These are phyloP conservation scores for Bucorvus abyssinicus DNA, from an alignment of 2,797 vertebrate species.

Conservation along the genomic window DNA sequence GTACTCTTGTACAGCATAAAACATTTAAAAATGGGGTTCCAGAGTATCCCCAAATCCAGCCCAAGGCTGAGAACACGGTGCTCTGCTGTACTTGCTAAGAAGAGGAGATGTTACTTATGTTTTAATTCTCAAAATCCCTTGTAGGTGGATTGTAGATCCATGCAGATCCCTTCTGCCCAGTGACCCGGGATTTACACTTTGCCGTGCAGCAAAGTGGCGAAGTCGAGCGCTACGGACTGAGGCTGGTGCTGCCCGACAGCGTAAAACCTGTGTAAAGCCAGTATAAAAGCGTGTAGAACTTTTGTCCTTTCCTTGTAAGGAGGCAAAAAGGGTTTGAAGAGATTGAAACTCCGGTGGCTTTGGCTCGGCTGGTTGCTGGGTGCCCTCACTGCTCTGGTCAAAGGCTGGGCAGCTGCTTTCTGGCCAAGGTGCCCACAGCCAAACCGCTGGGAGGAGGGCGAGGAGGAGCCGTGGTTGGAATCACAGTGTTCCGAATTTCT, in stretches of 20 bases:
- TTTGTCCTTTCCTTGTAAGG: neutral
- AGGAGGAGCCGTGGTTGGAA: fast-evolving
- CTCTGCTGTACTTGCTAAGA: neutral
- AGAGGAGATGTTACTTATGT: neutral
- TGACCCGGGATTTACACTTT: neutral
- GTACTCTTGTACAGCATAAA: neutral
- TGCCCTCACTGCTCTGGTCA: neutral
- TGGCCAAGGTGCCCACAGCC: neutral
- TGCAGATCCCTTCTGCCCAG: neutral
- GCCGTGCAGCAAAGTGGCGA: neutral
- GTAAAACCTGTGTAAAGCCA: neutral
- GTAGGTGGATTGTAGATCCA: no score
- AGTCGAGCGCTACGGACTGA: neutral
- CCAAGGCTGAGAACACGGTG: neutral
- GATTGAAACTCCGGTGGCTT: neutral
- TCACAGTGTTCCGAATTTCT: neutral
- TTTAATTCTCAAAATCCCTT: neutral
- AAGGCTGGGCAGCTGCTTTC: neutral
- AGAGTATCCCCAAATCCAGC: neutral
- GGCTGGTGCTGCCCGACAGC: neutral
- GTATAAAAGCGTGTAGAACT: neutral
- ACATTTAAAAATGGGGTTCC: neutral
- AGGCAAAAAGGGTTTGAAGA: neutral
- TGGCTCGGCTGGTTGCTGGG: neutral
- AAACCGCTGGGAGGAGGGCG: neutral